Base-by-base conservation (phyloP, 2,797 vertebrate species). In the Hydrocynus forskahlii region DNA sequence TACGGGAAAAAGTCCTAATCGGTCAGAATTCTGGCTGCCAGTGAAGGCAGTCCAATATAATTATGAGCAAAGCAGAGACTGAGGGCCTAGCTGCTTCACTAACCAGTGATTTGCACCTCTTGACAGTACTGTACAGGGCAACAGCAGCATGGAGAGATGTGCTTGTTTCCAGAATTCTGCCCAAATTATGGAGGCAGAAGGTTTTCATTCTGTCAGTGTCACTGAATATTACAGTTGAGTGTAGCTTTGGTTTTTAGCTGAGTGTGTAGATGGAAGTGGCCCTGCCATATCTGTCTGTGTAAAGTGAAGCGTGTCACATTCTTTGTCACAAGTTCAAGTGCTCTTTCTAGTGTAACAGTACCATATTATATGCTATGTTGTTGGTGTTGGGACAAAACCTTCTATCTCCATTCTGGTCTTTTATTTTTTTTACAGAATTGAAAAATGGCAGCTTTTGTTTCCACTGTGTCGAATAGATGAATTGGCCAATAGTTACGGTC, bases 1-100 rank as follows among this genome's bases (percentile, higher is more conserved):
- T 86, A 89, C 84, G 81, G 87, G 85, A 88, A 87, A 81, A 71
- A 82, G 79, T 75, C 76, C 82, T 83, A 87, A 86, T 88, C 86
- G 85, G 81, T 83, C 88, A 82, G 84, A 87, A 85, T 79, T 83
- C 74, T 60, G 75, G 78, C 82, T 84, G 83, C 81, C 84, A 81
- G 75, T 79, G 78, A 87, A 59, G 76, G 59, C 73, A 69, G 84
- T 79, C 81, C 68, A 80, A 76, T 82, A 81, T 83, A 83, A 85
- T 82, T 83, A 78, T 54, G 75, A 87, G 80, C 72, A 29, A 60
- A 77, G 72, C 63, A 59, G 54, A 81, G 76, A 66, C 83, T 35
- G 72, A 71, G 70, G 71, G 78, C 76, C 81, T 77, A 59, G 82
- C 78, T 79, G 78, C 79, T 84, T 79, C 48, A 79, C 62, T 84